Evolutionary conservation across 2,888 invertebrate genomes (phyloP).

Genomic region (Hypomecis punctinalis): DNA sequence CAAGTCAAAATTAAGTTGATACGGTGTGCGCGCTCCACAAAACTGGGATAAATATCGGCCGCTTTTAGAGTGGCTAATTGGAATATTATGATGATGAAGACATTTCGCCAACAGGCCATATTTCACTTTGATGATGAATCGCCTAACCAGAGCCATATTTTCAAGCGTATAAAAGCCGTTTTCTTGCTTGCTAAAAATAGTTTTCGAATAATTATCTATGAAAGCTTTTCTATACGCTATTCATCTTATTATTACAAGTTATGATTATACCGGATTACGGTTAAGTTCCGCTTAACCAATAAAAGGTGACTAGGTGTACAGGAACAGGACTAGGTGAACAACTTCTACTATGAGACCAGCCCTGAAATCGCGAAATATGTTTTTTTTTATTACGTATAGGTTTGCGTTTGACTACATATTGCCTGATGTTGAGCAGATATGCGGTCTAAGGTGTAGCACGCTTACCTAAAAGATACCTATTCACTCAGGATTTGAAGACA

Average conservation of each 20-base stretch:
- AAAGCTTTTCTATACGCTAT: constrained; percentile 2
- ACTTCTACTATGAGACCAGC: no score
- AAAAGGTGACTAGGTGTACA: no score
- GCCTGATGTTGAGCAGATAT: no score
- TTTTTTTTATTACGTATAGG: no score
- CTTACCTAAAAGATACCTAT: no score
- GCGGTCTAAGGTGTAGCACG: no score
- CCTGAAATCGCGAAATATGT: no score
- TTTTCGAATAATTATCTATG: constrained; percentile 1
- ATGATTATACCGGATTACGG: no score
- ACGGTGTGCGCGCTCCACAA: background rate
- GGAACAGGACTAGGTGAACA: no score
- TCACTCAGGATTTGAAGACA: no score
- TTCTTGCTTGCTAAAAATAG: constrained; percentile 2
- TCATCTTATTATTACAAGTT: background rate
- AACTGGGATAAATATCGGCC: constrained; percentile 29
- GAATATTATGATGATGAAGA: constrained; percentile 35
- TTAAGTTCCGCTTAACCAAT: no score
- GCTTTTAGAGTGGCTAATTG: constrained; percentile 33
- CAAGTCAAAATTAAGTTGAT: background rate
- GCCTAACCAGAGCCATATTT: constrained; percentile 11
- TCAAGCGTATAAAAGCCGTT: constrained; percentile 2
- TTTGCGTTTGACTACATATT: no score
- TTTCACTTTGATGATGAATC: constrained; percentile 29
- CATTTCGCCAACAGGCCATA: constrained; percentile 23